Percentiles rank a stretch among this genome's conserved stretches.
These are phyloP conservation scores for Decapterus maruadsi DNA, from an alignment of 2,797 vertebrate species.

Conservation along the genomic window DNA sequence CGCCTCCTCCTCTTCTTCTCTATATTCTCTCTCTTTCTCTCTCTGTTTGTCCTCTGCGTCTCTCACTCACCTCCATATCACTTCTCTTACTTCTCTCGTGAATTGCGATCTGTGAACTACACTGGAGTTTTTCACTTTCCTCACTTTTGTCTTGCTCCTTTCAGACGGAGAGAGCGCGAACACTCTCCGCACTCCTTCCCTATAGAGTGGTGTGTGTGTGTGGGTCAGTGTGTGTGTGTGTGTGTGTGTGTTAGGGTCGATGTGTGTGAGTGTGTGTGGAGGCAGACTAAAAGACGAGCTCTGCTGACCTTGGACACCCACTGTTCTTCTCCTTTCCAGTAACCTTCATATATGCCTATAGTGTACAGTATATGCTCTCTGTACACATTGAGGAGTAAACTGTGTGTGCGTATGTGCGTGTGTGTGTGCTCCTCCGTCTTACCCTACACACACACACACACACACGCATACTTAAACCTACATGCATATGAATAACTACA, in stretches of 20 bases:
- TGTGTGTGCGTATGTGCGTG: conserved; percentile 4
- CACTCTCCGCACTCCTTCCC: conserved; percentile 30
- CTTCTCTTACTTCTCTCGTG: conserved; percentile 15
- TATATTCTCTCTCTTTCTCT: conserved; percentile 10
- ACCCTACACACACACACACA: background rate
- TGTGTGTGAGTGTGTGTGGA: conserved; percentile 9
- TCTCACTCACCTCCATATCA: conserved; percentile 26
- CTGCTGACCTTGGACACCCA: conserved; percentile 51
- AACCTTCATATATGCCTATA: conserved; percentile 18
- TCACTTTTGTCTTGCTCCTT: conserved; percentile 20
- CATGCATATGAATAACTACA: conserved; percentile 7
- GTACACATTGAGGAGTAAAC: conserved; percentile 9
- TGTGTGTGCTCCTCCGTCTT: background rate
- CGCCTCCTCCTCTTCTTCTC: background rate
- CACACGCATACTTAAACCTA: background rate
- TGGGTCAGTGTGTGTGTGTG: conserved; percentile 11
- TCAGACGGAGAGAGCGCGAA: conserved; percentile 22
- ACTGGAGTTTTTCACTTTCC: conserved; percentile 38
- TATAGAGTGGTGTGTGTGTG: conserved; percentile 7
- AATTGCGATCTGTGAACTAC: conserved; percentile 35
- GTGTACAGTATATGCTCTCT: background rate
- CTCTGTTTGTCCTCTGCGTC: conserved; percentile 42
- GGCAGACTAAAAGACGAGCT: conserved; percentile 17
- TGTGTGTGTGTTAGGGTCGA: no score
- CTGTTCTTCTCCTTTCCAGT: conserved; percentile 20